Percentiles rank a stretch among this genome's conserved stretches.
Evolutionary conservation across 2,797 vertebrate genomes (phyloP).

Genomic region (Periparus ater): DNA sequence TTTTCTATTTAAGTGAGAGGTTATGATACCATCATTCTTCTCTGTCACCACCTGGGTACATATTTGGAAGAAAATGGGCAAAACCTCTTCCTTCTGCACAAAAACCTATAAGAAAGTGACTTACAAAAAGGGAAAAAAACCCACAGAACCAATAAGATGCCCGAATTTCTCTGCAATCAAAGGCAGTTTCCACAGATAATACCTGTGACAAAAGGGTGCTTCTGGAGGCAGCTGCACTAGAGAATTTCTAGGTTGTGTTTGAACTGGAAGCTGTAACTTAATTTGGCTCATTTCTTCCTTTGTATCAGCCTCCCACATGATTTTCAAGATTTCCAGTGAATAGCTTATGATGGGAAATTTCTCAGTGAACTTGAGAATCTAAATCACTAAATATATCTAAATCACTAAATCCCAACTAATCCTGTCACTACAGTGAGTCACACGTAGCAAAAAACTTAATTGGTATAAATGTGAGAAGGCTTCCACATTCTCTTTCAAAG

Average conservation of each 20-base stretch:
- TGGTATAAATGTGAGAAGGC: not conserved
- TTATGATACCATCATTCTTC: not conserved
- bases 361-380: not conserved
- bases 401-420: slow-evolving; percentile 8
- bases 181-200: not conserved
- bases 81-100: not conserved
- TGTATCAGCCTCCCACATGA: not conserved
- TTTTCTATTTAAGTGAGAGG: not conserved
- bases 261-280: not conserved
- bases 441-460: not conserved
- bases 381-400: slow-evolving; percentile 7
- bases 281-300: not conserved
- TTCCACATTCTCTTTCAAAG: not conserved
- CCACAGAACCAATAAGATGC: not conserved
- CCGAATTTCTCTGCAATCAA: not conserved
- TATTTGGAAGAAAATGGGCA: not conserved
- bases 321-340: not conserved
- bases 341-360: not conserved
- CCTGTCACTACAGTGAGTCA: not conserved
- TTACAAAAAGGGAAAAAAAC: not conserved
- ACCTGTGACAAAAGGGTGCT: not conserved
- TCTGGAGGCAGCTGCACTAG: not conserved
- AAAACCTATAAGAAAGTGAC: not conserved
- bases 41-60: not conserved
- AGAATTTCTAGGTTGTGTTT: not conserved